Percentiles rank a stretch among this genome's conserved stretches.
Conservation (phyloP, 2,888 invertebrate genomes). For the Hyles lineata region DNA sequence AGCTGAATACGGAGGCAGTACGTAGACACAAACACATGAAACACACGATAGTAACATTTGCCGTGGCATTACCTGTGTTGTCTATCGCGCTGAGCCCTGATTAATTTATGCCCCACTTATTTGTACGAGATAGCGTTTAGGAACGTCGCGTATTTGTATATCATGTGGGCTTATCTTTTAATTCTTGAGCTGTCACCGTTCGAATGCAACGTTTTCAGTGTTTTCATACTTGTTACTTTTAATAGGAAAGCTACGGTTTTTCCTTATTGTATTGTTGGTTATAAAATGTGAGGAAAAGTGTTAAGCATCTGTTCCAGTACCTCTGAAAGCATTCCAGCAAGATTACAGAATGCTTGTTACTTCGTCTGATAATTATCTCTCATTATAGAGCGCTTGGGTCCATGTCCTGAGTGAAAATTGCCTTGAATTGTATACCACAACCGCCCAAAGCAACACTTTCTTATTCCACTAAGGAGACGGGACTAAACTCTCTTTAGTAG, state of each 20-base stretch:
- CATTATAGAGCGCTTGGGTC: too few relatives aligned
- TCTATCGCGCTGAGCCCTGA: slow-evolving; percentile 75
- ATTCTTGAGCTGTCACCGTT: slow-evolving; percentile 79
- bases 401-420: too few relatives aligned
- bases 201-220: slow-evolving; percentile 29
- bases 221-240: background rate
- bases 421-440: too few relatives aligned
- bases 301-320: background rate
- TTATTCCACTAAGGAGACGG: too few relatives aligned
- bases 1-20: slow-evolving; percentile 63
- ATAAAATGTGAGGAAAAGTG: background rate
- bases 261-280: background rate
- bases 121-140: slow-evolving; percentile 77
- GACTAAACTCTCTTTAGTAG: too few relatives aligned
- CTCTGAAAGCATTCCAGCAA: too few relatives aligned
- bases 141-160: slow-evolving; percentile 76
- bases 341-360: too few relatives aligned
- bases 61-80: slow-evolving; percentile 75
- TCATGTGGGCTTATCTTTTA: slow-evolving; percentile 81
- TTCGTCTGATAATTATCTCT: too few relatives aligned
- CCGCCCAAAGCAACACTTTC: too few relatives aligned
- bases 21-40: slow-evolving; percentile 46
- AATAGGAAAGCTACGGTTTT: background rate
- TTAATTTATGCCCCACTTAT: slow-evolving; percentile 80
- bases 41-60: slow-evolving; percentile 75